Conservation (phyloP, 2,888 invertebrate genomes). For the Hypomecis punctinalis region DNA sequence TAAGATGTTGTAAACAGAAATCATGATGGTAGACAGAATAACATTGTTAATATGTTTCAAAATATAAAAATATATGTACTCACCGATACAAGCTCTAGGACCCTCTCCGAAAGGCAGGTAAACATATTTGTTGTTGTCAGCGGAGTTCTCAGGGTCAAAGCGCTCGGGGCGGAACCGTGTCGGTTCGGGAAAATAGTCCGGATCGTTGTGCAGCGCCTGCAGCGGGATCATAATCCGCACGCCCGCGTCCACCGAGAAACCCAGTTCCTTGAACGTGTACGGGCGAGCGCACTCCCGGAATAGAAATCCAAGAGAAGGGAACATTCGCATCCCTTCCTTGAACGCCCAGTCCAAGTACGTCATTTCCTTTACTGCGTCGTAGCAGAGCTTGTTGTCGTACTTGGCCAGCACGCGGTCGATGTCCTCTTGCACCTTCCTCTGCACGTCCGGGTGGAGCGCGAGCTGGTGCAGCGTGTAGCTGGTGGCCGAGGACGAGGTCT, state of each 20-base stretch:
- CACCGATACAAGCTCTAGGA: slow-evolving; percentile 70
- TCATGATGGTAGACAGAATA: too few relatives aligned
- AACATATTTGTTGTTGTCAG: slow-evolving; percentile 54
- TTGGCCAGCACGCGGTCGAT: slow-evolving; percentile 59
- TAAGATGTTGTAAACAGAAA: too few relatives aligned
- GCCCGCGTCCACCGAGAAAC: slow-evolving; percentile 51
- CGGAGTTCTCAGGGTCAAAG: slow-evolving; percentile 42
- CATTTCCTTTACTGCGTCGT: slow-evolving; percentile 69
- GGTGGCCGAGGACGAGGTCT: slow-evolving; percentile 76
- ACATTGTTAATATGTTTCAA: too few relatives aligned
- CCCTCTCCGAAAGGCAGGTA: slow-evolving; percentile 71
- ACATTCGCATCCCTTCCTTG: slow-evolving; percentile 65
- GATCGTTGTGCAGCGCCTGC: slow-evolving; percentile 61
- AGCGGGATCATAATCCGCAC: slow-evolving; percentile 38
- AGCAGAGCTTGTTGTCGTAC: slow-evolving; percentile 58
- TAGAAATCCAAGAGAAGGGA: slow-evolving; percentile 59
- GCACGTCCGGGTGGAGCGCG: slow-evolving; percentile 62
- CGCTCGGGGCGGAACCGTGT: slow-evolving; percentile 62
- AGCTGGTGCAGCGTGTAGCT: slow-evolving; percentile 68
- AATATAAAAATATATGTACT: slow-evolving; percentile 32
- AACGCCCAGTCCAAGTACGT: slow-evolving; percentile 65
- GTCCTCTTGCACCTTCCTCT: slow-evolving; percentile 58
- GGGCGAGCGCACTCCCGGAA: slow-evolving; percentile 49
- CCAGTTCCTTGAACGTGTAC: slow-evolving; percentile 52
- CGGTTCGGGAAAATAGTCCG: slow-evolving; percentile 58